phyloP scores from a whole-genome alignment of 2,888 invertebrate species.

The Diaphora mendica region DNA sequence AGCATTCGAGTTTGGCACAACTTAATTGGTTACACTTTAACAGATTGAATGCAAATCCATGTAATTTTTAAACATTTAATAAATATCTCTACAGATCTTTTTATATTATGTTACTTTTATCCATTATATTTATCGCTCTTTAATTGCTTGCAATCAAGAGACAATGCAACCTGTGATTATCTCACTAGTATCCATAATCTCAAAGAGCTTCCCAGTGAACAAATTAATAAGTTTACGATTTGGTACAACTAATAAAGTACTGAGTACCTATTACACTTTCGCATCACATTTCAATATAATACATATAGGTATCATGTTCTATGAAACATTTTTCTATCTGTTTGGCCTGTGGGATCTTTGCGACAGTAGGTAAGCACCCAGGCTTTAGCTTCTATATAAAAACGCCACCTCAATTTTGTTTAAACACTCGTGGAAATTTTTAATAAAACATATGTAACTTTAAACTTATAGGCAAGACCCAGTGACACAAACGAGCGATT shows the following conservation, averaged over 20 bases:
- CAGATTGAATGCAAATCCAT: constrained; percentile 36
- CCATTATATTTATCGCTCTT: constrained; percentile 11
- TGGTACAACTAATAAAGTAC: background rate
- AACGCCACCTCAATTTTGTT: background rate
- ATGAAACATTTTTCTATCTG: background rate
- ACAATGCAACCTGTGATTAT: constrained; percentile 1
- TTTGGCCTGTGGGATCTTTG: background rate
- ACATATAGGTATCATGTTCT: background rate
- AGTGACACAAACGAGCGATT: background rate
- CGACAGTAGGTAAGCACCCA: background rate
- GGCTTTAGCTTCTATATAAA: background rate
- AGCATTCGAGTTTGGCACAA: constrained; percentile 58
- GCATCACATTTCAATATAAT: background rate
- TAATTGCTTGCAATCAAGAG: constrained; percentile 10
- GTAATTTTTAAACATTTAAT: constrained; percentile 33
- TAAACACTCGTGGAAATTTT: background rate
- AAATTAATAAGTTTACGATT: constrained; percentile 3
- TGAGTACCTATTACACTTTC: background rate
- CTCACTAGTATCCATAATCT: constrained; percentile 8
- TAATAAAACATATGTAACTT: background rate
- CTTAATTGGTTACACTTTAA: constrained; percentile 40
- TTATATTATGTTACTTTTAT: constrained; percentile 1
- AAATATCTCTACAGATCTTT: constrained; percentile 27
- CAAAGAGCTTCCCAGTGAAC: background rate
- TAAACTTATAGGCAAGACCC: background rate